Base-by-base conservation (phyloP, 2,888 invertebrate genomes). In the Petrophora chlorosata region DNA sequence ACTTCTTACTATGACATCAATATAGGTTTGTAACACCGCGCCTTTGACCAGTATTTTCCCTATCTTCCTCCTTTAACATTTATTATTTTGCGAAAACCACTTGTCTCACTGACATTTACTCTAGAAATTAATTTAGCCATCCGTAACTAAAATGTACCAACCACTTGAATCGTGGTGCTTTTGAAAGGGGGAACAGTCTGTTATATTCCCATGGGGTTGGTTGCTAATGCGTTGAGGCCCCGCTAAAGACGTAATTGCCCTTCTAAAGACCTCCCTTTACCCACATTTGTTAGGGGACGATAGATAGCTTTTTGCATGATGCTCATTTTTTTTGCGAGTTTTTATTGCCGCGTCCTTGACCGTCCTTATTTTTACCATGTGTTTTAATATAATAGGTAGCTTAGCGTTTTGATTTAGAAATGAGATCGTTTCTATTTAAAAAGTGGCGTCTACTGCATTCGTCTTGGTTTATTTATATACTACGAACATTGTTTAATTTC, bases 191-290 rank as follows among this genome's bases (percentile, higher is more conserved):
- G 54, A 60, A 63, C 61, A 64, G 57, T 55, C 68, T 72, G 65
- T 52, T 44, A 41, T 61, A 51, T 64, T 75, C 79, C 76, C 76
- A 65, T 61, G 76, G 79, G 80, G 67, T 65, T 52, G 80, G 67
- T 65, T 52, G 61, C 63, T 76, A 76, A 73, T 73, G 66, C 54
- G 59, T 64, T 61, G 61, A 69, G 73, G 61, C 65, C 53, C 61
- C 56, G 62, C 70, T 76, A 70, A 80, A 76, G 65, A 72, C 73
- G 61, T 77, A 79, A 81, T 72, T 76, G 75, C 67, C 70, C 61
- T 65, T 67, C 55, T 66, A 44, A 28, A 59, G 48, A 59, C 56
- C 48, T 49, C 49, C 54, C 56, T 43, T 52, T 52, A 52, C 49
- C 48, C 48, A 58, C 63, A 57, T 70, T 75, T 67, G 53, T 68